Conservation (phyloP, 2,113 vertebrate species). For the Kryptolebias marmoratus region DNA sequence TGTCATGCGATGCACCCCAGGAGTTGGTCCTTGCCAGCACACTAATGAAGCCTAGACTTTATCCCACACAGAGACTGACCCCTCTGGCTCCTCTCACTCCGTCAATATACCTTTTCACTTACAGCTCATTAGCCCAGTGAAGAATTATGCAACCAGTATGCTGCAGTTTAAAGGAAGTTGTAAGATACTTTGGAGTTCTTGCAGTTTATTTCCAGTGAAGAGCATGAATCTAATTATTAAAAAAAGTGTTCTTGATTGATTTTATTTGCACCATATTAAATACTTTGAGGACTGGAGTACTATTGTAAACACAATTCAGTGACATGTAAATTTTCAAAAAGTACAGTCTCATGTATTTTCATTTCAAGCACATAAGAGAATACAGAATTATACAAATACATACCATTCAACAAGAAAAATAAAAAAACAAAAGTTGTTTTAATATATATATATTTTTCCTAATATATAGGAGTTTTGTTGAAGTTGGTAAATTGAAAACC, state of each 20-base stretch:
- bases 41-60: constrained; percentile 54
- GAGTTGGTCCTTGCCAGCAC: constrained; percentile 22
- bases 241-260: constrained; percentile 11
- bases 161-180: constrained; percentile 42
- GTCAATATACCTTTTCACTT: constrained; percentile 62
- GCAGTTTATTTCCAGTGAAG: background rate
- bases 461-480: no score
- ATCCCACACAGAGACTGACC: constrained; percentile 62
- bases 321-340: no score
- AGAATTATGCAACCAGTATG: constrained; percentile 61
- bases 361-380: no score
- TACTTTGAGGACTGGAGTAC: constrained; percentile 8
- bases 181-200: constrained; percentile 18
- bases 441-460: no score
- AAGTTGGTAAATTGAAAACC: no score
- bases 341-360: no score
- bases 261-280: constrained; percentile 28
- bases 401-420: no score
- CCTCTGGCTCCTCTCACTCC: constrained; percentile 42
- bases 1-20: constrained; percentile 42
- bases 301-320: background rate
- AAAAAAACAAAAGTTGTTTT: no score
- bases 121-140: constrained; percentile 60
- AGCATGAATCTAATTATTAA: constrained; percentile 18
- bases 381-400: no score